A percentile compares a stretch with the other conserved stretches of the same genome.
These are phyloP conservation scores for Benthosema pterotum DNA, from an alignment of 2,797 vertebrate species.

Conservation along the genomic window DNA sequence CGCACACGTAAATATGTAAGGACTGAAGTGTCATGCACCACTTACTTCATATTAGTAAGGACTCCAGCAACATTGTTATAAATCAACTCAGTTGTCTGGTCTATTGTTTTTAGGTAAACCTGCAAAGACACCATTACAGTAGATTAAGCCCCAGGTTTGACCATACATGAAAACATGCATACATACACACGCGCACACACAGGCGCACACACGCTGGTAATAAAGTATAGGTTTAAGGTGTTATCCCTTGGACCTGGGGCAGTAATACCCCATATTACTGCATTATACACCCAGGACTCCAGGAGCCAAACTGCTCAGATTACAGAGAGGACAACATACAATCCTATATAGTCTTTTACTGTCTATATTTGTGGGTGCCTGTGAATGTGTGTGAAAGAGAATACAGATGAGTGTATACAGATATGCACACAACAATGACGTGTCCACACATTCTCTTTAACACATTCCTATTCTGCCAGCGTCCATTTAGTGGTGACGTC, in stretches of 20 bases:
- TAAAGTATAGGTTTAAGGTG: constrained; percentile 75
- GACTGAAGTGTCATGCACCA: no score
- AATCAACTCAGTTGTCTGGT: no score
- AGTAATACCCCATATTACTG: constrained; percentile 81
- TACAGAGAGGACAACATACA: constrained; percentile 65
- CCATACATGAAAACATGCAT: constrained; percentile 30
- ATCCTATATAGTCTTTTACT: constrained; percentile 54
- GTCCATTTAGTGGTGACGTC: no score
- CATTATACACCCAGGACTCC: constrained; percentile 70
- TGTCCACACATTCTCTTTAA: no score
- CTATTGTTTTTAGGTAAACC: no score
- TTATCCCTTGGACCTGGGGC: constrained; percentile 68
- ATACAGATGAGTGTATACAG: no score
- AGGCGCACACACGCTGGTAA: constrained; percentile 57
- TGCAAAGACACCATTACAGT: no score
- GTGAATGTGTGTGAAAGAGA: constrained; percentile 9
- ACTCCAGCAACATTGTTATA: no score
- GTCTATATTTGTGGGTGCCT: constrained; percentile 29
- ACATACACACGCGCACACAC: constrained; percentile 9
- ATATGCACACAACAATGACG: no score
- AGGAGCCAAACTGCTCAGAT: constrained; percentile 66
- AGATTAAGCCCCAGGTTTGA: not conserved
- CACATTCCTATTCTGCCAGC: no score
- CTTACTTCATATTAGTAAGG: no score
- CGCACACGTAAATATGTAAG: no score